Conservation (phyloP, 2,797 vertebrate genomes). For the Rhinophrynus dorsalis region DNA sequence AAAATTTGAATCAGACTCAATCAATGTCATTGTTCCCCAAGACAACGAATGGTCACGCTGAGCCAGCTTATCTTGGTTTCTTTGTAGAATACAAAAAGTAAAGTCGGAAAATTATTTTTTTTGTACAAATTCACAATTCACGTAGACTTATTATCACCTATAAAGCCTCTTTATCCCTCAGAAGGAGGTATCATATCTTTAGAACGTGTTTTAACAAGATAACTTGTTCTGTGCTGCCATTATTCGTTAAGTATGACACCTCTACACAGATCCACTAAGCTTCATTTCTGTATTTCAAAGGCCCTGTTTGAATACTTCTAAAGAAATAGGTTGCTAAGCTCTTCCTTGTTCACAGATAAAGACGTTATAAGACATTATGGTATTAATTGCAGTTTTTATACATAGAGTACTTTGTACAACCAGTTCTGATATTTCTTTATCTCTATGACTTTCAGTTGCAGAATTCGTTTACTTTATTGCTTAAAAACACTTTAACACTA, state of each 20-base stretch:
- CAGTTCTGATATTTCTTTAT: background rate
- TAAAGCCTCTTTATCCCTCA: background rate
- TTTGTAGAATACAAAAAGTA: too few species aligned
- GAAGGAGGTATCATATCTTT: background rate
- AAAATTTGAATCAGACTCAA: too few species aligned
- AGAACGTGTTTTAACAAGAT: background rate
- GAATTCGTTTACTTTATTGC: too few species aligned
- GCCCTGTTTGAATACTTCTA: background rate
- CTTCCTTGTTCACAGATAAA: background rate
- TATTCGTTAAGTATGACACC: background rate
- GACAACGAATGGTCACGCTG: too few species aligned
- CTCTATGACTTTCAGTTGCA: background rate
- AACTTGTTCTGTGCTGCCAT: background rate
- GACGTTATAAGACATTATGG: background rate
- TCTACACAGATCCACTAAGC: background rate
- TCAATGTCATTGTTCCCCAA: too few species aligned
- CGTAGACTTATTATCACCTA: too few species aligned
- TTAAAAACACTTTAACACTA: too few species aligned
- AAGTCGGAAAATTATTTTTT: too few species aligned
- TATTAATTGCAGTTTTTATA: background rate
- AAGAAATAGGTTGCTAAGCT: background rate
- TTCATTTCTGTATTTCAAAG: background rate
- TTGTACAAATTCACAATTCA: too few species aligned
- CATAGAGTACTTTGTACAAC: background rate
- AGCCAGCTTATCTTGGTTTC: too few species aligned